Percentiles rank a stretch among this genome's conserved stretches.
Conservation (phyloP, 2,888 invertebrate genomes). For the Neoscelio sp. region DNA sequence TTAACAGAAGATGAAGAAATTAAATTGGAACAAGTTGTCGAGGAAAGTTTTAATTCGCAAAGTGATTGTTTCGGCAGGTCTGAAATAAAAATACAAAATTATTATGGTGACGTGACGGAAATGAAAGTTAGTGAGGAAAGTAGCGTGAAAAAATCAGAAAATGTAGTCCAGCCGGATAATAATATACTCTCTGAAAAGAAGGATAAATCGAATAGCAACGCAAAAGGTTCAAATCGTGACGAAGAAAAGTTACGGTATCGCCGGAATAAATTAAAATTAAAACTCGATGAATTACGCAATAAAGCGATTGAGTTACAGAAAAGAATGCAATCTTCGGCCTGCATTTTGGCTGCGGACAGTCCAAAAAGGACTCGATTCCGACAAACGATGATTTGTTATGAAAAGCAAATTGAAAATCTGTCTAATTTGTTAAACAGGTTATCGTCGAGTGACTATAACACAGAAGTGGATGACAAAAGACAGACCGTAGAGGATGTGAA, state of each 20-base stretch:
- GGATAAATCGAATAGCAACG: neutral
- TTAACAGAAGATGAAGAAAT: constrained; percentile 7
- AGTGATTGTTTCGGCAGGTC: neutral
- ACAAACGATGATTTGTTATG: constrained; percentile 74
- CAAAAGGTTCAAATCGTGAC: constrained; percentile 51
- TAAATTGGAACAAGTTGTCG: constrained; percentile 18
- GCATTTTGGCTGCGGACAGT: constrained; percentile 50
- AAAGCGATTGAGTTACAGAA: constrained; percentile 72
- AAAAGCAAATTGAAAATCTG: constrained; percentile 76
- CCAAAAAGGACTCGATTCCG: constrained; percentile 65
- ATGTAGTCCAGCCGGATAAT: neutral
- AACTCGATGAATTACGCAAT: constrained; percentile 71
- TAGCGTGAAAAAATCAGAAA: neutral
- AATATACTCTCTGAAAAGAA: neutral
- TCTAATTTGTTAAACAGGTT: constrained; percentile 74
- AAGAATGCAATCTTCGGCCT: constrained; percentile 64
- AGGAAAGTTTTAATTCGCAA: constrained; percentile 3
- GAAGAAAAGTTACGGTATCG: constrained; percentile 69
- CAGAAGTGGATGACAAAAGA: constrained; percentile 43
- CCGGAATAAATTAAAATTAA: constrained; percentile 70
- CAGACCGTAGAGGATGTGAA: constrained; percentile 2
- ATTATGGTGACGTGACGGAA: neutral
- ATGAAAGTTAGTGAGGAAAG: neutral
- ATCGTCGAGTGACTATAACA: constrained; percentile 52
- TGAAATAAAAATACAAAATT: neutral